A percentile compares a stretch with the other conserved stretches of the same genome.
These are phyloP conservation scores for Narcine bancroftii DNA, from an alignment of 2,113 vertebrate genomes.

Conservation along the genomic window DNA sequence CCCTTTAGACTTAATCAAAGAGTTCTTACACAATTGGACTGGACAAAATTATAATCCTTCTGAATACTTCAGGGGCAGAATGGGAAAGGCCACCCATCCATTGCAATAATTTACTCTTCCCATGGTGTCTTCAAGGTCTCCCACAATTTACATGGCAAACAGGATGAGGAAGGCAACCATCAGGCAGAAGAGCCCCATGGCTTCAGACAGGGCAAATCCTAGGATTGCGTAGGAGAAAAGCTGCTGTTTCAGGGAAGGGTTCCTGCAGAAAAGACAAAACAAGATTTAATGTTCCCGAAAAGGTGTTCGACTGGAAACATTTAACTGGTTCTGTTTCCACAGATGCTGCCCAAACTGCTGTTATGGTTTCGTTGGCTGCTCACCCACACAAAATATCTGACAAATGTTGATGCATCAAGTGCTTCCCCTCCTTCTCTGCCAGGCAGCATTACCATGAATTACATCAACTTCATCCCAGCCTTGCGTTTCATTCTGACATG, in stretches of 20 bases:
- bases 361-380: not conserved
- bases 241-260: slow-evolving; percentile 69
- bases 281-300: not conserved
- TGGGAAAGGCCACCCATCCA: not conserved
- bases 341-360: too few relatives aligned
- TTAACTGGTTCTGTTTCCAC: too few relatives aligned
- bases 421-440: too few relatives aligned
- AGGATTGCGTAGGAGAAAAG: slow-evolving; percentile 69
- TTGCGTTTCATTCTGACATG: not conserved
- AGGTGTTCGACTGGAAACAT: not conserved
- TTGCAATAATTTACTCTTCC: slow-evolving; percentile 34
- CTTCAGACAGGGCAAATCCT: slow-evolving; percentile 65
- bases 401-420: not conserved
- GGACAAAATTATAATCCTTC: not conserved
- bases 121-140: not conserved
- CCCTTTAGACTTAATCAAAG: slow-evolving; percentile 4
- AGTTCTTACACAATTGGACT: slow-evolving; percentile 35
- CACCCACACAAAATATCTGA: too few relatives aligned
- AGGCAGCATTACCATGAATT: not conserved
- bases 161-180: slow-evolving; percentile 72
- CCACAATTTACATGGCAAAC: slow-evolving; percentile 59
- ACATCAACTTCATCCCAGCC: not conserved
- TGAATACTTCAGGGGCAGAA: not conserved
- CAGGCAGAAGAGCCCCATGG: slow-evolving; percentile 69
- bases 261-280: slow-evolving; percentile 47